A percentile compares a stretch with the other conserved stretches of the same genome.
These are phyloP conservation scores for Gallinago solitaria DNA, from an alignment of 2,797 vertebrate genomes.

Conservation along the genomic window DNA sequence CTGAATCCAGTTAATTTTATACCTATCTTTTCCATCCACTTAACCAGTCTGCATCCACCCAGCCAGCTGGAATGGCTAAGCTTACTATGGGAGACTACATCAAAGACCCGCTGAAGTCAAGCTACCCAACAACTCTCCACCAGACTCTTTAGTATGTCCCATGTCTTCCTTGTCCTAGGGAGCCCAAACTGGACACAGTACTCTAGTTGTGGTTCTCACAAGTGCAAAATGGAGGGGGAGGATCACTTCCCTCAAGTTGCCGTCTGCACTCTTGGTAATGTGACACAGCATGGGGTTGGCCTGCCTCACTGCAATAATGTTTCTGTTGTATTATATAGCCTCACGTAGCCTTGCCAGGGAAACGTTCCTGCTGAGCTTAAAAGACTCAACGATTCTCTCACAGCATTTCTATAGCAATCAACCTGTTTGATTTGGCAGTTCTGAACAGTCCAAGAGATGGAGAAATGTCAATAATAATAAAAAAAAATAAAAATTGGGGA, in stretches of 20 bases:
- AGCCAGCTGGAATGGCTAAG: not conserved
- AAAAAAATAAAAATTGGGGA: not conserved
- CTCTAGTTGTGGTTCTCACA: not conserved
- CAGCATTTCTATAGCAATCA: not conserved
- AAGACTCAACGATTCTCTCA: not conserved
- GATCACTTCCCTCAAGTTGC: not conserved
- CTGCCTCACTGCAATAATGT: not conserved
- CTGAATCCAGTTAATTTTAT: not conserved
- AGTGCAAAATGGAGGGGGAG: not conserved
- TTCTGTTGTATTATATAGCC: not conserved
- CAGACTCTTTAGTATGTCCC: not conserved
- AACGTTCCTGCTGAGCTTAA: not conserved
- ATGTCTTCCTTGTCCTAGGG: not conserved
- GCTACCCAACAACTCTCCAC: not conserved
- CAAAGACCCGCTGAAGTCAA: not conserved
- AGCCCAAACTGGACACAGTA: not conserved
- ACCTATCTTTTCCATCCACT: not conserved
- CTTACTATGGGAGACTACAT: fast-evolving
- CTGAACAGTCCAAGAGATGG: not conserved
- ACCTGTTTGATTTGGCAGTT: slow-evolving; percentile 1
- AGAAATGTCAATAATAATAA: not conserved
- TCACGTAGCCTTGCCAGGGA: not conserved
- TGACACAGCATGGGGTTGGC: not conserved
- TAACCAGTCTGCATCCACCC: not conserved
- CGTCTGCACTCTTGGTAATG: not conserved